Base-by-base conservation (phyloP, 2,888 invertebrate species). In the Taphrorychus bicolor region DNA sequence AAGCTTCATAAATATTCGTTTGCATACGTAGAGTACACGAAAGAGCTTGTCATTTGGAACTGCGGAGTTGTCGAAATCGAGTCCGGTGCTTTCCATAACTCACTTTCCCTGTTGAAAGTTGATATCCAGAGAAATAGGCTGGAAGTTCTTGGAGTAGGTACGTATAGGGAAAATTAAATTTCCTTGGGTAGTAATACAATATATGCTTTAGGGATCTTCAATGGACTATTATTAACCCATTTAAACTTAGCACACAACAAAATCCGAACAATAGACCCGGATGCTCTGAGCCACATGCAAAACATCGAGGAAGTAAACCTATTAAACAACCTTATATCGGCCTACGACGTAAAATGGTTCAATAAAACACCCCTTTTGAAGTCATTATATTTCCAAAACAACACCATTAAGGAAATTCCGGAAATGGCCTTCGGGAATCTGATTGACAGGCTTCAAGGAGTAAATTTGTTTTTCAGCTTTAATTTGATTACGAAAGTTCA, bases 381-480 rank as follows among this genome's bases (percentile, higher is more conserved):
- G 40, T 56, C 63, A 21, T 63, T 70, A 57, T 45, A 67, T 60
- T 67, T 70, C 54, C 60, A 67, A 64, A 67, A 70, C 56, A 70
- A 70, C 53, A 60, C 60, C 60, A 64, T 70, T 49, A 54, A 51
- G 45, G 51, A 59, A 22, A 45, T 67, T n/a, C 57, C 70, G 54
- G 67, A 67, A 41, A 57, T 4, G 11, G 59, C 61, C 42, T 70
- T 70, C 48, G 45, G 41, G 41, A 67, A 70, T 24, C 23, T 70
- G 59, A 64, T 63, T 57, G 64, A 59, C 65, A 62, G 40, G 16
- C 57, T 24, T 9, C 42, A 24, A 11, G 58, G 24, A 18, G 17
- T 62, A 53, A 62, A 63, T 56, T 42, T 66, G 49, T 66, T 66
- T 56, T 66, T 66, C 32, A 66, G 70, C 48, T 66, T 51, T 60